Conservation (phyloP, 2,888 invertebrate genomes). For the Lathronympha strigana region DNA sequence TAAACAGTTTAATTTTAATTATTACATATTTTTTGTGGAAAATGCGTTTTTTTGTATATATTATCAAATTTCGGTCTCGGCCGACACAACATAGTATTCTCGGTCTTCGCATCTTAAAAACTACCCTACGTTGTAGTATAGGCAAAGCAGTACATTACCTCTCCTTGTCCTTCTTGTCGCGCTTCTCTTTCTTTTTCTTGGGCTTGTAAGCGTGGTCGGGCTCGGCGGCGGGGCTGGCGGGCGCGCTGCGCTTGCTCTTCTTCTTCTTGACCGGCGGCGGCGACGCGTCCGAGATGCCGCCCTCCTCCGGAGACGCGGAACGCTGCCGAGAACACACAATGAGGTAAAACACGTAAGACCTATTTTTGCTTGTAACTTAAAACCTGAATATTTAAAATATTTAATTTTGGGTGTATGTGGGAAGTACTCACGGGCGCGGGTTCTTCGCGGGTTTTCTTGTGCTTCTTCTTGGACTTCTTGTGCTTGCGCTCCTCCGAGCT, state of each 20-base stretch:
- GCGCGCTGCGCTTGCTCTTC: constrained; percentile 75
- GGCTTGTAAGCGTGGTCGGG: constrained; percentile 64
- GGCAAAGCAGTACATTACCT: not conserved
- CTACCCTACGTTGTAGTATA: too few species aligned
- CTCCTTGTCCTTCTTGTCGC: constrained; percentile 75
- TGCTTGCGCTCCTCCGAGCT: constrained; percentile 69
- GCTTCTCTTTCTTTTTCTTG: constrained; percentile 81
- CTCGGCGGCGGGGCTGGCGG: constrained; percentile 63
- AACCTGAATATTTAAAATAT: too few species aligned
- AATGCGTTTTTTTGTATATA: too few species aligned
- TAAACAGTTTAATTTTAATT: too few species aligned
- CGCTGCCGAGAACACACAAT: constrained; percentile 53
- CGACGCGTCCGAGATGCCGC: constrained; percentile 76
- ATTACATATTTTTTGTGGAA: too few species aligned
- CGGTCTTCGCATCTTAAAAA: too few species aligned
- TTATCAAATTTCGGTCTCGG: too few species aligned
- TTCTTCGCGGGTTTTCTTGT: constrained; percentile 76
- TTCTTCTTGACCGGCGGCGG: constrained; percentile 71
- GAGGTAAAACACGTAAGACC: too few species aligned
- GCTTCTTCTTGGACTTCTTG: constrained; percentile 85
- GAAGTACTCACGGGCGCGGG: constrained; percentile 66
- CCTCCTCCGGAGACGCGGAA: constrained; percentile 75
- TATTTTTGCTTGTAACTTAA: too few species aligned
- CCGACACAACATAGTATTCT: too few species aligned
- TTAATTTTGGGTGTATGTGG: too few species aligned